Evolutionary conservation across 1,140 invertebrate genomes (phyloP).

Genomic region (Palaemon carinicauda): DNA sequence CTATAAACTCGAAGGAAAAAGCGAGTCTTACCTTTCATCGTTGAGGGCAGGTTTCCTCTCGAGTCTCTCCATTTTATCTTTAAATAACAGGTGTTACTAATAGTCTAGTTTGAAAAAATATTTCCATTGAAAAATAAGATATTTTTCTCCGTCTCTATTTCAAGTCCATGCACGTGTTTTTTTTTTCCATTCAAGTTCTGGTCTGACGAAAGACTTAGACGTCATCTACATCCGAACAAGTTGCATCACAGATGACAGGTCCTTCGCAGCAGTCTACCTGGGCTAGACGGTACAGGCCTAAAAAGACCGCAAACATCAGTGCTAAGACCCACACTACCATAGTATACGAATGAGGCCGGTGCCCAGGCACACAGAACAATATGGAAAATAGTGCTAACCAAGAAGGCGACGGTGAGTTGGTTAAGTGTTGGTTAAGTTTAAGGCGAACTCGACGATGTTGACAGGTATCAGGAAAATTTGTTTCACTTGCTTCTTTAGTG

Average conservation of each 20-base stretch:
- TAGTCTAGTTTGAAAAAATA: too few species aligned
- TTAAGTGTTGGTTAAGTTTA: neutral
- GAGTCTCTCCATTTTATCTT: too few species aligned
- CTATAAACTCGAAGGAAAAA: too few species aligned
- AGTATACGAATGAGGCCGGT: neutral
- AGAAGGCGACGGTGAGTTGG: neutral
- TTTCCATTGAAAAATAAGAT: too few species aligned
- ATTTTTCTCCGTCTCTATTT: neutral
- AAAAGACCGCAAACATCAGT: slow-evolving; percentile 40
- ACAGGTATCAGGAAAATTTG: neutral
- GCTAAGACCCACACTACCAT: slow-evolving; percentile 54
- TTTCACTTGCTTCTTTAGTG: neutral
- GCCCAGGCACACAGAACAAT: neutral
- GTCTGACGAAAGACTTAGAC: neutral
- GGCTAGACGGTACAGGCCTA: slow-evolving; percentile 51
- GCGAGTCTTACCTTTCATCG: too few species aligned
- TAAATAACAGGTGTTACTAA: too few species aligned
- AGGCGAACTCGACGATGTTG: neutral
- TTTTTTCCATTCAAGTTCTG: too few species aligned
- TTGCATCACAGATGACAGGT: neutral
- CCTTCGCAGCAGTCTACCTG: slow-evolving; percentile 43
- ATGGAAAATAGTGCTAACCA: neutral
- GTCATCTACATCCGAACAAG: slow-evolving; percentile 4
- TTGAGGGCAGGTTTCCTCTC: too few species aligned
- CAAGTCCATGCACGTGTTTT: neutral